Evolutionary conservation across 2,113 vertebrate species (phyloP).

Genomic region (Hylia prasina): DNA sequence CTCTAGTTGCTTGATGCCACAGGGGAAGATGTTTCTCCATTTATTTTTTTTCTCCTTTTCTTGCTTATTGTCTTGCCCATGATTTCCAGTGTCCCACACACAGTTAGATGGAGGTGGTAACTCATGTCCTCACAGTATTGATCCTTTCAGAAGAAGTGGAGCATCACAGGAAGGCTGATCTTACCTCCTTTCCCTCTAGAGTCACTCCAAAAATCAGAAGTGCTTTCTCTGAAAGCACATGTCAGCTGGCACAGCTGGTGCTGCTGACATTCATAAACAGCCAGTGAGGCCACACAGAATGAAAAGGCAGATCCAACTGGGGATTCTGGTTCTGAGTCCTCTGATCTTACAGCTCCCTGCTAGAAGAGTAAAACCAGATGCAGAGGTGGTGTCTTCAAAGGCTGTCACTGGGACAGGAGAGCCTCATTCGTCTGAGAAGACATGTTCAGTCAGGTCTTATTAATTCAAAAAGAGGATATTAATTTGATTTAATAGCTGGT

Average conservation of each 20-base stretch:
- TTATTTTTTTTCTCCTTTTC: background rate
- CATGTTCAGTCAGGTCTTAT: background rate
- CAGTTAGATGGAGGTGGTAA: background rate
- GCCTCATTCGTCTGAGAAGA: background rate
- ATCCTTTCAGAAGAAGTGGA: background rate
- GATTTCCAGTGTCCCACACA: background rate
- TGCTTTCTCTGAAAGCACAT: background rate
- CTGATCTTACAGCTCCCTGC: background rate
- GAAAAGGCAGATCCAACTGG: background rate
- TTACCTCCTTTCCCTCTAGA: background rate
- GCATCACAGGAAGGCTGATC: background rate
- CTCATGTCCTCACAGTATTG: rapidly evolving
- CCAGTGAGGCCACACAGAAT: background rate
- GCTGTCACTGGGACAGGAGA: background rate
- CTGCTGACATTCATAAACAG: background rate
- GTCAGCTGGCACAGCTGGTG: background rate
- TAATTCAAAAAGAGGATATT: background rate
- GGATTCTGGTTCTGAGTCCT: background rate
- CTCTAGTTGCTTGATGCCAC: background rate
- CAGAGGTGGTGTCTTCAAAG: background rate
- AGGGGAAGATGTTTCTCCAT: background rate
- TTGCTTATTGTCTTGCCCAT: background rate
- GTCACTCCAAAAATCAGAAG: background rate
- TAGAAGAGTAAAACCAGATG: background rate
- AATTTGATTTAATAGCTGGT: background rate